Conservation (phyloP, 2,888 invertebrate species). For the Sclerodermus sp. region DNA sequence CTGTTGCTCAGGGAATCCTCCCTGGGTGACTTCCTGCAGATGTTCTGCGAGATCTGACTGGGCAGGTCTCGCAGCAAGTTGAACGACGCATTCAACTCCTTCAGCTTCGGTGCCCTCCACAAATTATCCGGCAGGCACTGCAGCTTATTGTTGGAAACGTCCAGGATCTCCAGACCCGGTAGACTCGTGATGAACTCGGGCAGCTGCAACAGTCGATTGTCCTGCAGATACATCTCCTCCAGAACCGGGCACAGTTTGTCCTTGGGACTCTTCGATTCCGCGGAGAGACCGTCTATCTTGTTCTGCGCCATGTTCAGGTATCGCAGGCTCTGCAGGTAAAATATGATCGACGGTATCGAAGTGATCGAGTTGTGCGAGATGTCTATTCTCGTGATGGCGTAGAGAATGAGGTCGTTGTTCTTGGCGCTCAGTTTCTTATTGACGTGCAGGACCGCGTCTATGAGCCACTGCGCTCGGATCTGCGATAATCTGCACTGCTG, state of each 20-base stretch:
- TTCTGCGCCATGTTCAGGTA: conserved; percentile 88
- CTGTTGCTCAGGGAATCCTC: conserved; percentile 45
- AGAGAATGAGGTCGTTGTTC: conserved; percentile 75
- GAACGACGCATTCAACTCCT: conserved; percentile 86
- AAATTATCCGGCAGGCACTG: conserved; percentile 78
- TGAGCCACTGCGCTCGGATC: conserved; percentile 80
- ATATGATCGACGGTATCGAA: conserved; percentile 78
- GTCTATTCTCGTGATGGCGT: conserved; percentile 91
- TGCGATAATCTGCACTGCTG: conserved; percentile 72
- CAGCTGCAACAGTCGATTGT: conserved; percentile 82
- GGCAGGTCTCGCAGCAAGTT: conserved; percentile 82
- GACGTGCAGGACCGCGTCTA: conserved; percentile 79
- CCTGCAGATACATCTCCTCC: conserved; percentile 88
- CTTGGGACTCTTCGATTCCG: conserved; percentile 47
- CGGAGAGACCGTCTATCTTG: conserved; percentile 76
- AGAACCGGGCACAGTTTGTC: conserved; percentile 76
- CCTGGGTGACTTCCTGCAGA: conserved; percentile 37
- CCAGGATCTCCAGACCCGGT: conserved; percentile 76
- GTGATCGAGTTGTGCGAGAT: conserved; percentile 86
- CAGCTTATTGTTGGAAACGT: conserved; percentile 93
- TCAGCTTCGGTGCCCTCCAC: conserved; percentile 84
- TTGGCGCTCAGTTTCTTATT: conserved; percentile 74
- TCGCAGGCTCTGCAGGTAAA: conserved; percentile 80
- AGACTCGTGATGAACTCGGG: conserved; percentile 82
- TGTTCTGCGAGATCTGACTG: conserved; percentile 49